Base-by-base conservation (phyloP, 2,113 vertebrate species). In the Microcebus murinus region DNA sequence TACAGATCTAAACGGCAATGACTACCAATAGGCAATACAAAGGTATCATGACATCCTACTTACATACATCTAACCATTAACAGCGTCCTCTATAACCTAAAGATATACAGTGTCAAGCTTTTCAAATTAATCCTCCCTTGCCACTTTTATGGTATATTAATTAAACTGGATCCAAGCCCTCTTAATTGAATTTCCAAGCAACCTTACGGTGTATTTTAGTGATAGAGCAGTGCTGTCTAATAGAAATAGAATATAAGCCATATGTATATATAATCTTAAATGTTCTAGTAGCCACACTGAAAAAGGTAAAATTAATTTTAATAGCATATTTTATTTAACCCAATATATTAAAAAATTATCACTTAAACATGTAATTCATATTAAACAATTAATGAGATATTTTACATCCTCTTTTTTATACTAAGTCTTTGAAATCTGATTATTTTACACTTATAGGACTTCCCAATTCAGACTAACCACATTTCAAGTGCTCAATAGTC, bases 261-360 rank as follows among this genome's bases (percentile, higher is more conserved):
- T 11, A 45, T 77, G 61, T 27, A 17, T 77, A 55, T 31, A 14
- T 36, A 57, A 81, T 90, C 77, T 77, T 73, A 80, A 95, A 36
- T 82, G 36, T 73, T 93, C 63, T 88, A 71, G 39, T 59, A 95
- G 76, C 50, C 52, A 90, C 48, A 70, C 1, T 34, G n/a, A 87
- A 96, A 97, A 82, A 90, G 20, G 31, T 86, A 68, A 82, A 68
- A 50, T 57, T 88, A 67, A 71, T 82, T 92, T 95, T 88, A 82
- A 59, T 20, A 42, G 18, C 39, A n/a, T 39, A 90, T 61, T 84
- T 80, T 67, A 74, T 76, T 82, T 89, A 89, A 91, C 42, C 27
- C 27, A 81, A n/a, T 85, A 87, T 85, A 83, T 83, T 5, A 81
- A 70, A 93, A 96, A 65, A 52, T 39, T 67, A 90, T 55, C 31